These are phyloP conservation scores for Cladopsammia gracilis DNA, from an alignment of 64 coral and sea anemone species.

Conservation along the genomic window DNA sequence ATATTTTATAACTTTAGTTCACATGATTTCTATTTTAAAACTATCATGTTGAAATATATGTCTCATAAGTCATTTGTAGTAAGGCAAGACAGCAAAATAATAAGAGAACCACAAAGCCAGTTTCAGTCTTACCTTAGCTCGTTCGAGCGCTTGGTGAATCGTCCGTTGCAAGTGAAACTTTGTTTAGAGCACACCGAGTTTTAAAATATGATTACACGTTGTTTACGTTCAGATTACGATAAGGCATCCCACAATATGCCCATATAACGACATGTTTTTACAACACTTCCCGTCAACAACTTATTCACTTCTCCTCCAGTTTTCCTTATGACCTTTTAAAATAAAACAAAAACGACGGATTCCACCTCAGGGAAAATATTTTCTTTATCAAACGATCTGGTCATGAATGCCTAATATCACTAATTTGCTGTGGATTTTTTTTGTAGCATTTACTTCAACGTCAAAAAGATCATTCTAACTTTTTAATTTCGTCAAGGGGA, in stretches of 20 bases:
- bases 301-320: not conserved
- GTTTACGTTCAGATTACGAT: slow-evolving; percentile 28
- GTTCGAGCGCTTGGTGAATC: not conserved
- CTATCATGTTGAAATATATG: too few relatives aligned
- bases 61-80: too few relatives aligned
- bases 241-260: slow-evolving; percentile 5
- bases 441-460: too few relatives aligned
- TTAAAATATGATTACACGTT: slow-evolving; percentile 5
- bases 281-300: not conserved
- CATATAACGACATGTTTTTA: slow-evolving; percentile 29
- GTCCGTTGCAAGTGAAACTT: not conserved
- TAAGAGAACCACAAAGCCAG: not conserved
- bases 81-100: not conserved
- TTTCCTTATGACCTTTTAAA: not conserved
- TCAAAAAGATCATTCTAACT: too few relatives aligned
- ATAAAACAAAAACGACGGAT: not conserved
- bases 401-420: not conserved
- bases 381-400: not conserved
- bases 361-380: not conserved
- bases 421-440: not conserved
- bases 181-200: not conserved
- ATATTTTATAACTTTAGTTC: too few relatives aligned
- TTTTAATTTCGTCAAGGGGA: too few relatives aligned
- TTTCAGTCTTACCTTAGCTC: not conserved
- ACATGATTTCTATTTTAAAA: too few relatives aligned